Percentiles rank a stretch among this genome's conserved stretches.
Conservation (phyloP, 1,140 invertebrate species). For the Gerris buenoi region DNA sequence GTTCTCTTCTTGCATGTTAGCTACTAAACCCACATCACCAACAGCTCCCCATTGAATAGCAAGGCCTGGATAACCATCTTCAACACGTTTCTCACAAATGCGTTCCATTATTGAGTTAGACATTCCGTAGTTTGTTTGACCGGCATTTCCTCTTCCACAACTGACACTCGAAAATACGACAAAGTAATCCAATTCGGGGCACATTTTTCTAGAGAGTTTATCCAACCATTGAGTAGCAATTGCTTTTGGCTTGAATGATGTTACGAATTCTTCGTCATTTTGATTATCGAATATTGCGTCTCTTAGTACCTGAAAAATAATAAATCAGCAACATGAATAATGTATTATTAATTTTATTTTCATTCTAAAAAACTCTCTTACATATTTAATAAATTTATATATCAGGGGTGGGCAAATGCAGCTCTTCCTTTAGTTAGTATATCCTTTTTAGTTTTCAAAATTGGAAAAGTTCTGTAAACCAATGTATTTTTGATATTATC, state of each 20-base stretch:
- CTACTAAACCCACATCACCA: slow-evolving; percentile 53
- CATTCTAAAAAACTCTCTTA: too few relatives aligned
- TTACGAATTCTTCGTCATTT: slow-evolving; percentile 37
- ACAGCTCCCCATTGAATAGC: slow-evolving; percentile 57
- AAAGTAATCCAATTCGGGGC: slow-evolving; percentile 42
- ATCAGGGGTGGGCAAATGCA: too few relatives aligned
- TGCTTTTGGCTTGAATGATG: slow-evolving; percentile 42
- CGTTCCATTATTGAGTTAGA: slow-evolving; percentile 58
- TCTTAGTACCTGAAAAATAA: slow-evolving; percentile 37
- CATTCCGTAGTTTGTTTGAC: slow-evolving; percentile 76
- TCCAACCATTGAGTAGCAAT: slow-evolving; percentile 43
- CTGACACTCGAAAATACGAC: slow-evolving; percentile 76
- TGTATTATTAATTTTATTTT: too few relatives aligned
- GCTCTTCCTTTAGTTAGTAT: too few relatives aligned
- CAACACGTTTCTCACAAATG: slow-evolving; percentile 43
- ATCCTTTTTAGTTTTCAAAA: too few relatives aligned
- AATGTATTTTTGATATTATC: too few relatives aligned
- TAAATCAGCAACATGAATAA: too few relatives aligned
- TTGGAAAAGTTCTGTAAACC: too few relatives aligned
- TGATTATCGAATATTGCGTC: slow-evolving; percentile 48
- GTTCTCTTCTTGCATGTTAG: slow-evolving; percentile 65
- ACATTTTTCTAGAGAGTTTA: slow-evolving; percentile 36
- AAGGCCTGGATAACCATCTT: slow-evolving; percentile 42
- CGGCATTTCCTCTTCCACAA: slow-evolving; percentile 74
- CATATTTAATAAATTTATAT: too few relatives aligned